A percentile compares a stretch with the other conserved stretches of the same genome.
Evolutionary conservation across 2,888 invertebrate species (phyloP).

Genomic region (Hirudinaria manillensis): DNA sequence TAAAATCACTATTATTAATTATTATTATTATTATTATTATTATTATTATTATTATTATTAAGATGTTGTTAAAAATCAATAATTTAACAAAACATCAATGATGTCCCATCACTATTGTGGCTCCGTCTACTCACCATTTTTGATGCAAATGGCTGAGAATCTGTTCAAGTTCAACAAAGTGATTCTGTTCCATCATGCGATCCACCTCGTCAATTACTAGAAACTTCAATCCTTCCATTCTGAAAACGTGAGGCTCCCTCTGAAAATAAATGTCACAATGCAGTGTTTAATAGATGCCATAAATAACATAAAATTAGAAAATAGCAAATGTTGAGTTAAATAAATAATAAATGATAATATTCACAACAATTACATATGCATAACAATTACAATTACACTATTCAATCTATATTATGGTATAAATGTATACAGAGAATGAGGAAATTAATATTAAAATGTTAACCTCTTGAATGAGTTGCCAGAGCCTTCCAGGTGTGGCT

Average conservation of each 20-base stretch:
- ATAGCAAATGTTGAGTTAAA: no score
- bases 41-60: no score
- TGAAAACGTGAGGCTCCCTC: conserved; percentile 55
- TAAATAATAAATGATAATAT: no score
- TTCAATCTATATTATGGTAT: no score
- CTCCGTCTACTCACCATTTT: not conserved
- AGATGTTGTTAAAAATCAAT: not conserved
- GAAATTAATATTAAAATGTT: not conserved
- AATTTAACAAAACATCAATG: not conserved
- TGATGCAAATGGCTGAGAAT: conserved; percentile 17
- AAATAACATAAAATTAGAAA: no score
- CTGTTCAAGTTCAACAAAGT: conserved; percentile 80
- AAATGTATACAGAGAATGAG: no score
- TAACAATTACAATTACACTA: no score
- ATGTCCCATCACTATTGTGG: not conserved
- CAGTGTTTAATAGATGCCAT: no score
- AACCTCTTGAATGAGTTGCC: conserved; percentile 81
- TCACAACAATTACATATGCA: no score
- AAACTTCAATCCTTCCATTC: conserved; percentile 56
- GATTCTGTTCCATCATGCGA: conserved; percentile 91
- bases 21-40: no score
- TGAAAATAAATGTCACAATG: conserved; percentile 49
- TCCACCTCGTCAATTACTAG: conserved; percentile 96
- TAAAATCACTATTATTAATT: not conserved
- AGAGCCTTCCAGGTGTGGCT: conserved; percentile 91